These are phyloP conservation scores for Mus spretus DNA, from an alignment of 2,797 vertebrate species.

Conservation along the genomic window DNA sequence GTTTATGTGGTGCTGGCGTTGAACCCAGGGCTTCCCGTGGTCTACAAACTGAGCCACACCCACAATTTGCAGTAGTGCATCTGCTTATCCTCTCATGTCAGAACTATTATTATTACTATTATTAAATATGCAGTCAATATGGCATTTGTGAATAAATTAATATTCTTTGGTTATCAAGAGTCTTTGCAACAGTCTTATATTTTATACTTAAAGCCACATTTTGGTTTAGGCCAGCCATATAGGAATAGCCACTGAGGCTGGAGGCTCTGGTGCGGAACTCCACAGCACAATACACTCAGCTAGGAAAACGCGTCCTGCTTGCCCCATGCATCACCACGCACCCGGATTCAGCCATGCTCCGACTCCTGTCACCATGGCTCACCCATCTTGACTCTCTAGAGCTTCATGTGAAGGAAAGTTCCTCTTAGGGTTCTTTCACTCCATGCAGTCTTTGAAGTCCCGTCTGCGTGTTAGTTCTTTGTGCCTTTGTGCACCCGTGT, in stretches of 20 bases:
- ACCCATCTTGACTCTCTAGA: background rate
- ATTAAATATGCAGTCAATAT: background rate
- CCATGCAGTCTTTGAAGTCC: background rate
- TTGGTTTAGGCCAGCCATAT: background rate
- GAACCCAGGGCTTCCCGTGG: background rate
- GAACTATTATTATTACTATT: background rate
- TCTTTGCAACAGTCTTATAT: background rate
- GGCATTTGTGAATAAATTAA: background rate
- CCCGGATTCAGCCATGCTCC: background rate
- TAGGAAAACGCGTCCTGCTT: background rate
- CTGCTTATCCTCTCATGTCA: background rate
- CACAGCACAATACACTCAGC: background rate
- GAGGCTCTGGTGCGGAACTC: background rate
- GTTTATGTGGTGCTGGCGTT: background rate
- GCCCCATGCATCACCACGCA: background rate
- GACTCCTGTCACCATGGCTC: background rate
- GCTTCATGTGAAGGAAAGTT: background rate
- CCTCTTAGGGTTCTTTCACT: background rate
- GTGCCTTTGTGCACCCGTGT: background rate
- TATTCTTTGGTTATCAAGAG: background rate
- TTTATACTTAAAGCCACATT: background rate
- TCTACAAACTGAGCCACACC: background rate
- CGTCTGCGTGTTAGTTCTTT: background rate
- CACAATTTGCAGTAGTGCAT: background rate
- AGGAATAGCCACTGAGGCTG: background rate